Evolutionary conservation across 2,888 invertebrate species (phyloP), one percentile per base, ranked within the genome.

Genomic region (Parnassius mnemosyne): DNA sequence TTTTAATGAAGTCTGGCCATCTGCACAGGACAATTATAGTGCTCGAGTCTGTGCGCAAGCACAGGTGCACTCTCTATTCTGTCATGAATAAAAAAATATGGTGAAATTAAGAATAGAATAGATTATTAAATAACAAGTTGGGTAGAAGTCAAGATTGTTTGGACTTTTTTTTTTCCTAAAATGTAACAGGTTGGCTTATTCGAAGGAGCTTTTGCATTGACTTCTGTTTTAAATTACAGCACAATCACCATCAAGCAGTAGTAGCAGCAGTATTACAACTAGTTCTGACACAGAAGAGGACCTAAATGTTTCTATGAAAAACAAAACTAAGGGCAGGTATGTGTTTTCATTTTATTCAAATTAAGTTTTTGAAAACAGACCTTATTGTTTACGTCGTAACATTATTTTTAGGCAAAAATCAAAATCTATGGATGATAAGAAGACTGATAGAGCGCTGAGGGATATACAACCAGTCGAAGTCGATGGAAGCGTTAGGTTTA

Each of bases 261-360:
- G 82, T 60, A 87, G 83, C 64, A 85, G 80, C 65, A 85, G 81
- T 53, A 88, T 86, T 62, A 85, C 84, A 1, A 79, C 86, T 1
- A 88, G 87, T 64, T 88, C 90, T 0, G 89, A 89, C 54, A 85
- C 87, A 0, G 91, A 92, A 64, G 91, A 89, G 65, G 92, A 92
- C 66, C 81, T 92, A 16, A 92, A 92, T 73, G 92, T 92, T n/a
- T 91, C 92, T 44, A 90, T 92, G 84, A 92, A 92, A 69, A 92
- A 92, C 69, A 92, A 92, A 69, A 88, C 85, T 9, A 92, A 92
- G 79, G 89, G 90, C 68, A 82, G 91, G 84, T 89, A 60, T 71
- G 78, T 57, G 13, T 12, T 44, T 52, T 11, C 11, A n/a, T 50
- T 13, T 12, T 3, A 57, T 2, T n/a, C 10, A 41, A 53, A 47